These are phyloP conservation scores for Rhinatrema bivittatum DNA, from an alignment of 2,797 vertebrate genomes.

Conservation along the genomic window DNA sequence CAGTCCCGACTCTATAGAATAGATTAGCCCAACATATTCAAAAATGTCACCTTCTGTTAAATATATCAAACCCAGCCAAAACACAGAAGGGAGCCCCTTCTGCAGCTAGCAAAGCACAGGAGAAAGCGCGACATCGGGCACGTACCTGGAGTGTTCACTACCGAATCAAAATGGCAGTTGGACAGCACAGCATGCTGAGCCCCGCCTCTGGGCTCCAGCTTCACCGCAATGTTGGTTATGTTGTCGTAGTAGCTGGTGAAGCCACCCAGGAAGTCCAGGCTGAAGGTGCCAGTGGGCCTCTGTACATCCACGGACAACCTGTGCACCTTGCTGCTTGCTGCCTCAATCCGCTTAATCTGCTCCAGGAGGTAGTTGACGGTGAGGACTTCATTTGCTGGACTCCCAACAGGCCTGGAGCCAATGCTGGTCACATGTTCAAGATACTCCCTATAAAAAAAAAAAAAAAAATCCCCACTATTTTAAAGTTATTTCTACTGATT, in stretches of 20 bases:
- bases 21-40: no score
- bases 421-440: slow-evolving; percentile 84
- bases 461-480: slow-evolving; percentile 2
- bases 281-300: slow-evolving; percentile 86
- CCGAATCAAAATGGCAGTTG: slow-evolving; percentile 96
- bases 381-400: slow-evolving; percentile 83
- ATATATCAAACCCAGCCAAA: neutral
- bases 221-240: slow-evolving; percentile 84
- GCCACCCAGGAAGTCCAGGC: slow-evolving; percentile 89
- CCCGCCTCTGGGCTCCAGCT: slow-evolving; percentile 75
- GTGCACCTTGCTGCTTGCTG: slow-evolving; percentile 58
- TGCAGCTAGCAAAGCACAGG: fast-evolving
- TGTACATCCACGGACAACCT: slow-evolving; percentile 76
- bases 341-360: slow-evolving; percentile 70
- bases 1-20: no score
- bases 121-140: no score
- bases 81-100: no score
- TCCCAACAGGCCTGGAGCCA: slow-evolving; percentile 85
- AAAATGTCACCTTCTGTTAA: no score
- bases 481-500: no score
- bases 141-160: slow-evolving; percentile 87
- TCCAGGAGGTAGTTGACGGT: slow-evolving; percentile 82
- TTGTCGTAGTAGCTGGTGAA: slow-evolving; percentile 95
- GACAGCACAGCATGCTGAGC: slow-evolving; percentile 83
- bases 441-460: slow-evolving; percentile 62